Percentiles rank a stretch among this genome's conserved stretches.
These are phyloP conservation scores for Drosophila prostipennis DNA, from an alignment of 2,888 invertebrate genomes.

Conservation along the genomic window DNA sequence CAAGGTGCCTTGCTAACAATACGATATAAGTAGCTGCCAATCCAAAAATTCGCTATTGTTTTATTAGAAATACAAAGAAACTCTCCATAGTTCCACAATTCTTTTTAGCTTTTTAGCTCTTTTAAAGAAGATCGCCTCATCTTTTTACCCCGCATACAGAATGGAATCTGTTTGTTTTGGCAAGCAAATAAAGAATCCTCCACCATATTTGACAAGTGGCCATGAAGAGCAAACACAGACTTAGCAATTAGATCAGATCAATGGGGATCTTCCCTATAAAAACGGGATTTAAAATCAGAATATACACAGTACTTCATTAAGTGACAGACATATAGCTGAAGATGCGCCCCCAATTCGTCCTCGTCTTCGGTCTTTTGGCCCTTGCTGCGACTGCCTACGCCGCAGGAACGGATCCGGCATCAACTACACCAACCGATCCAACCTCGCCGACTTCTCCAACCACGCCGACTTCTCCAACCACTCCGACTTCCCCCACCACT, in stretches of 20 bases:
- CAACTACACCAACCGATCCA: not conserved
- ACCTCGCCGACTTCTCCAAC: not conserved
- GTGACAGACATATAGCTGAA: not conserved
- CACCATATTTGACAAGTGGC: not conserved
- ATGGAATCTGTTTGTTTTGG: not conserved
- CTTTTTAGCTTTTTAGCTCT: not conserved
- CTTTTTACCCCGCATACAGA: not conserved
- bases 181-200: not conserved
- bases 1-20: not conserved
- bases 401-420: not conserved
- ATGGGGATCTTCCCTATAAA: not conserved
- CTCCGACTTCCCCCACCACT: not conserved
- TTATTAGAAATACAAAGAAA: not conserved
- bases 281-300: not conserved
- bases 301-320: not conserved
- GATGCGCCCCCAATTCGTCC: not conserved
- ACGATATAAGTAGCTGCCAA: not conserved
- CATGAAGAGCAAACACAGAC: constrained; percentile 1
- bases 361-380: not conserved
- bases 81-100: not conserved
- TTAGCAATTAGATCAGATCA: not conserved
- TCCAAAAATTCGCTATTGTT: not conserved
- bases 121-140: not conserved
- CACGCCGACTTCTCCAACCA: not conserved
- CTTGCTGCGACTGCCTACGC: not conserved